Conservation (phyloP, 2,888 invertebrate genomes). For the Deroplatys truncata region DNA sequence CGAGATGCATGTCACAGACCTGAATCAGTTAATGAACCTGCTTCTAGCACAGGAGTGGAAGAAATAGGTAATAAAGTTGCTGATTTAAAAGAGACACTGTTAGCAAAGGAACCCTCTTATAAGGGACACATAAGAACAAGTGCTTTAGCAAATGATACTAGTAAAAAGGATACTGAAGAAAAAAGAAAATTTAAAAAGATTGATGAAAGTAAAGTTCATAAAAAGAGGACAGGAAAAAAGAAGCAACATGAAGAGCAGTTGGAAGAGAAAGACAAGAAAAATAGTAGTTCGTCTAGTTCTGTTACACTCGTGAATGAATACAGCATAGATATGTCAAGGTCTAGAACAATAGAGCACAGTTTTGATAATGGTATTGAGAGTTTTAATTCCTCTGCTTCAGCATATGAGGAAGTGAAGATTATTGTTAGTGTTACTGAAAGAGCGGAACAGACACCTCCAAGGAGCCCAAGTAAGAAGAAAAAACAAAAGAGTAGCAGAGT, state of each 20-base stretch:
- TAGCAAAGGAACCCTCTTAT: background rate
- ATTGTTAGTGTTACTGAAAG: background rate
- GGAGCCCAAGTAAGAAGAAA: background rate
- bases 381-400: background rate
- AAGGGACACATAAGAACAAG: background rate
- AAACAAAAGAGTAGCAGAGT: background rate
- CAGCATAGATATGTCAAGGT: background rate
- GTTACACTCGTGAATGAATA: slow-evolving; percentile 29
- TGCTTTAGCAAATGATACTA: background rate
- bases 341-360: background rate
- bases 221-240: background rate
- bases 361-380: background rate
- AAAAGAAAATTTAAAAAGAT: background rate
- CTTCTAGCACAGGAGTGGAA: background rate
- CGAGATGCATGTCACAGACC: background rate
- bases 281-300: background rate
- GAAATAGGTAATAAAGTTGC: background rate
- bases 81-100: background rate
- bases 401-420: slow-evolving; percentile 1
- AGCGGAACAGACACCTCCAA: background rate
- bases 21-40: background rate
- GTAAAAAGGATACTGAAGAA: background rate
- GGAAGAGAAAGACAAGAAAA: background rate
- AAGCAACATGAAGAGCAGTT: background rate
- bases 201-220: background rate